phyloP scores from a whole-genome alignment of 2,797 vertebrate genomes.

The Rhabdomys pumilio region DNA sequence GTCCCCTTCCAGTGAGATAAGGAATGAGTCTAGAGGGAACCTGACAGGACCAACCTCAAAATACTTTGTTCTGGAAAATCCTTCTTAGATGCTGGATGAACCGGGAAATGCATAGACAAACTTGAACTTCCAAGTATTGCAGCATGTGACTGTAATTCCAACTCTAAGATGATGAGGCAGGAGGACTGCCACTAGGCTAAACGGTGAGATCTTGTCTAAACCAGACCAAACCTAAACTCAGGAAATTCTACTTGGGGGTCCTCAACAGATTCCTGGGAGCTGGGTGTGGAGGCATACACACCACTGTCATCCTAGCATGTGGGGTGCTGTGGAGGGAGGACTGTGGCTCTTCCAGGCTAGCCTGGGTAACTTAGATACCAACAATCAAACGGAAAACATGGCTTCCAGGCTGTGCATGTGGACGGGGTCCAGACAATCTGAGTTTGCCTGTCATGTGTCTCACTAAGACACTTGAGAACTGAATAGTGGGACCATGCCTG shows the following conservation, averaged over 20 bases:
- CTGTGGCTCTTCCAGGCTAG: background rate
- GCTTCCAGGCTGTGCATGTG: background rate
- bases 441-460: background rate
- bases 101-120: background rate
- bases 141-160: background rate
- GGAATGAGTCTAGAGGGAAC: background rate
- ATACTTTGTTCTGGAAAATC: background rate
- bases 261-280: background rate
- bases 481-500: background rate
- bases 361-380: background rate
- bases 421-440: background rate
- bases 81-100: background rate
- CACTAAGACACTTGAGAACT: background rate
- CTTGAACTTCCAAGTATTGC: background rate
- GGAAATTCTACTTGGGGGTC: background rate
- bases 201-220: background rate
- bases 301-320: too few relatives aligned
- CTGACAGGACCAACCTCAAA: background rate
- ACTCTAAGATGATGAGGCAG: background rate
- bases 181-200: background rate
- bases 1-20: background rate
- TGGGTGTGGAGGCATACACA: too few relatives aligned
- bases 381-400: background rate
- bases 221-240: background rate
- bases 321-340: background rate